phyloP scores from a whole-genome alignment of 2,113 vertebrate species.

The Anolis sagrei region DNA sequence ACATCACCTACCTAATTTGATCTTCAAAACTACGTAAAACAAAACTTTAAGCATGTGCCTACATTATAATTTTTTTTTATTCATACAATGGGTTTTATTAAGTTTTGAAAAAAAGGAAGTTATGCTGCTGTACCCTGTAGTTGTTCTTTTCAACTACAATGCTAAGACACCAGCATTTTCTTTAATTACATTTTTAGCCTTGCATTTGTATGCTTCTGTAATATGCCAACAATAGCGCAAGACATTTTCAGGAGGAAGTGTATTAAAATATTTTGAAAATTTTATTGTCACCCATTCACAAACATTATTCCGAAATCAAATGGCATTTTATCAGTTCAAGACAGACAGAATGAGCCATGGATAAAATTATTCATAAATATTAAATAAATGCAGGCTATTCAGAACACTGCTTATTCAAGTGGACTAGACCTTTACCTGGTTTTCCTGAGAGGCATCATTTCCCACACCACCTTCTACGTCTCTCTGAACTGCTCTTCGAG shows the following conservation, averaged over 20 bases:
- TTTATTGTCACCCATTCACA: background rate
- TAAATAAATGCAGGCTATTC: background rate
- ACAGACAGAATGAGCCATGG: background rate
- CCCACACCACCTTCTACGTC: conserved; percentile 75
- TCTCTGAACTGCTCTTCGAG: conserved; percentile 80
- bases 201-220: background rate
- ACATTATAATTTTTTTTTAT: no score
- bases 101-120: no score
- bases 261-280: background rate
- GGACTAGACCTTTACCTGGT: conserved; percentile 60
- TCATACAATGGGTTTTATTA: no score
- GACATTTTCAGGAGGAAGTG: background rate
- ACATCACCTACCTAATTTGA: no score
- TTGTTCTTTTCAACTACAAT: background rate
- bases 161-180: background rate
- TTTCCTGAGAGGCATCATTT: conserved; percentile 14
- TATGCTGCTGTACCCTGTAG: no score
- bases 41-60: no score
- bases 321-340: background rate
- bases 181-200: background rate
- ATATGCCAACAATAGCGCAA: background rate
- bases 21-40: no score
- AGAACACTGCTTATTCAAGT: background rate
- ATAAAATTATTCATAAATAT: background rate
- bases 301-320: background rate